Evolutionary conservation across 2,888 invertebrate species (phyloP), one percentile per base, ranked within the genome.

Genomic region (Glyphotaelius pellucidus): DNA sequence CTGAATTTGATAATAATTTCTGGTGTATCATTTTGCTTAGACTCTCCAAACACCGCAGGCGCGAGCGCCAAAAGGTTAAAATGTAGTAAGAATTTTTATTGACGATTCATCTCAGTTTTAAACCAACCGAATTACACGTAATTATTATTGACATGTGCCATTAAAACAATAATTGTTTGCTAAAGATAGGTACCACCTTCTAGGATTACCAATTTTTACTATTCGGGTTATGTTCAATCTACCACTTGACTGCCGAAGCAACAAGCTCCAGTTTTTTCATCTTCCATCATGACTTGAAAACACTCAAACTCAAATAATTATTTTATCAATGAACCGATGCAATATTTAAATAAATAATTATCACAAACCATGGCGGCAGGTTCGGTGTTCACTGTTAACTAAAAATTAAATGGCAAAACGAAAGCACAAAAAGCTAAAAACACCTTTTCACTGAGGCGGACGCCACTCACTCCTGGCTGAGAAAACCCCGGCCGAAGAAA

Each of bases 381-480:
- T n/a, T 25, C 67, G 25, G 67, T n/a, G 67, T 67, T 67, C 67
- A 67, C 83, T 83, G 35, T 19, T 19, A 35, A 83, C 19, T 35
- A 35, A 83, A 32, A 25, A 83, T 83, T 19, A 83, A 83, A 83
- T 83, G 35, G 83, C 83, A 83, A 83, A 83, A 83, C 35, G 38
- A 35, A 83, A 35, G 83, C 83, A 83, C 83, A 32, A 83, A 81
- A 83, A 83, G 83, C 83, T 83, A 83, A 83, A 83, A 83, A 32
- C 32, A 32, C 83, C 35, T 83, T 83, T 83, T 38, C 32, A 32
- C 32, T 32, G 38, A 19, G 83, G 19, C 35, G 35, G 38, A 1
- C 83, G 19, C 83, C 35, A 32, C 35, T 32, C 35, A 83, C 83
- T 90, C 81, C 92, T 86, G 42, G 92, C 90, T 85, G 52, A 86